These are phyloP conservation scores for Sebastiscus albofasciatus DNA, from an alignment of 2,797 vertebrate species.

Conservation along the genomic window DNA sequence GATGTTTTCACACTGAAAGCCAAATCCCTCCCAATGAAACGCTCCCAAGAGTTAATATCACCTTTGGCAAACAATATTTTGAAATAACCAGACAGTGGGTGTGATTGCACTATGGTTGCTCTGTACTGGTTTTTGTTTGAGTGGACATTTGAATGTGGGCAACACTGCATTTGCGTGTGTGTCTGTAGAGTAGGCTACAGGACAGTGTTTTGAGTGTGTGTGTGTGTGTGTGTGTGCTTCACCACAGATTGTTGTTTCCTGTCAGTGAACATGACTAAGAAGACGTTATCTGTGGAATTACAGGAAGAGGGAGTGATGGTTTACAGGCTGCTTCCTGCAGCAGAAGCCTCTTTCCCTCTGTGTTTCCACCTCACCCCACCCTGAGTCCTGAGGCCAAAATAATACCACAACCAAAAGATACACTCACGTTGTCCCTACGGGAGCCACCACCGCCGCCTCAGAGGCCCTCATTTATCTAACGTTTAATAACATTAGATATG, in stretches of 20 bases:
- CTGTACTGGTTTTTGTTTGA: neutral
- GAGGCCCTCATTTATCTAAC: neutral
- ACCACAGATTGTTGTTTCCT: slow-evolving; percentile 59
- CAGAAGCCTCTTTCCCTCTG: slow-evolving; percentile 28
- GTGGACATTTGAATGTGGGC: neutral
- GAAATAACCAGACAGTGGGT: neutral
- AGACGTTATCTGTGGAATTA: slow-evolving; percentile 65
- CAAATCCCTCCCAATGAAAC: neutral
- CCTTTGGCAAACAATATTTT: neutral
- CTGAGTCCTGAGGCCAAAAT: slow-evolving; percentile 8
- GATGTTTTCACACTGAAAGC: neutral
- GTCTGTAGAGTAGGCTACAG: neutral
- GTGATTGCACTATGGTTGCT: neutral
- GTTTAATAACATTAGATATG: neutral
- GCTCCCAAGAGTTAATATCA: neutral
- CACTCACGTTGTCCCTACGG: neutral
- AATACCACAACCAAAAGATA: neutral
- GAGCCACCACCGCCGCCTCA: neutral
- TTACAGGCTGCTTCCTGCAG: slow-evolving; percentile 65
- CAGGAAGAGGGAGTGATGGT: slow-evolving; percentile 71
- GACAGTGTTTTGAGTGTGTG: neutral
- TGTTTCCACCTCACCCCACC: slow-evolving; percentile 42
- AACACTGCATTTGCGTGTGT: neutral
- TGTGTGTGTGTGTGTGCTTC: neutral
- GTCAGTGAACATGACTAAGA: slow-evolving; percentile 45